Evolutionary conservation across 1,140 invertebrate genomes (phyloP).

Genomic region (Drosophila teissieri): DNA sequence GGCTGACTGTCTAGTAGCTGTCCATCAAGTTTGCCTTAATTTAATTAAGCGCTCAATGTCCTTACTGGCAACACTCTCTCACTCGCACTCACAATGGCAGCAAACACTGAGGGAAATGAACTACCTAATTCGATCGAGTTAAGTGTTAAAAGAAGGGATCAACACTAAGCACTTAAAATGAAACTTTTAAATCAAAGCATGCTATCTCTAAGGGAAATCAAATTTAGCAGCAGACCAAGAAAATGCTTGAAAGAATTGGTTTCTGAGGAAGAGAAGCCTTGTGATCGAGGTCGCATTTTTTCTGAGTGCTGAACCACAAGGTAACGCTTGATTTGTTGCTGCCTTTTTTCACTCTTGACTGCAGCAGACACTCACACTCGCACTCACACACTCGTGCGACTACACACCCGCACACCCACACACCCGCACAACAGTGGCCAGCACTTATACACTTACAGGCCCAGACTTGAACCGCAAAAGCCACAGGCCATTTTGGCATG

Average conservation of each 20-base stretch:
- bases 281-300: not conserved
- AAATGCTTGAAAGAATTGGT: too few species aligned
- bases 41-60: slow-evolving; percentile 82
- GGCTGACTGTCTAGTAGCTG: slow-evolving; percentile 75
- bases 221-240: too few species aligned
- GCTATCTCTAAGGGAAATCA: too few species aligned
- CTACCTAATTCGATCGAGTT: not conserved
- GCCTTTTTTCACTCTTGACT: slow-evolving; percentile 78
- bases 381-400: slow-evolving; percentile 20
- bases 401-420: slow-evolving; percentile 3
- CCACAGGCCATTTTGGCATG: slow-evolving; percentile 77
- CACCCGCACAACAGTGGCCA: slow-evolving; percentile 5
- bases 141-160: too few species aligned
- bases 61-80: slow-evolving; percentile 55
- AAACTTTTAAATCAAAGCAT: too few species aligned
- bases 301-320: slow-evolving; percentile 28
- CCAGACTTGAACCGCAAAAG: slow-evolving; percentile 72
- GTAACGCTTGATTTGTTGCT: slow-evolving; percentile 77
- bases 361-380: slow-evolving; percentile 50
- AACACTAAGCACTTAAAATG: too few species aligned
- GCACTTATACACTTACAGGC: slow-evolving; percentile 52
- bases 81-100: slow-evolving; percentile 20
- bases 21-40: slow-evolving; percentile 80
- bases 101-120: not conserved
- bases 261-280: too few species aligned